A percentile compares a stretch with the other conserved stretches of the same genome.
Conservation (phyloP, 2,797 vertebrate species). For the Argya squamiceps region DNA sequence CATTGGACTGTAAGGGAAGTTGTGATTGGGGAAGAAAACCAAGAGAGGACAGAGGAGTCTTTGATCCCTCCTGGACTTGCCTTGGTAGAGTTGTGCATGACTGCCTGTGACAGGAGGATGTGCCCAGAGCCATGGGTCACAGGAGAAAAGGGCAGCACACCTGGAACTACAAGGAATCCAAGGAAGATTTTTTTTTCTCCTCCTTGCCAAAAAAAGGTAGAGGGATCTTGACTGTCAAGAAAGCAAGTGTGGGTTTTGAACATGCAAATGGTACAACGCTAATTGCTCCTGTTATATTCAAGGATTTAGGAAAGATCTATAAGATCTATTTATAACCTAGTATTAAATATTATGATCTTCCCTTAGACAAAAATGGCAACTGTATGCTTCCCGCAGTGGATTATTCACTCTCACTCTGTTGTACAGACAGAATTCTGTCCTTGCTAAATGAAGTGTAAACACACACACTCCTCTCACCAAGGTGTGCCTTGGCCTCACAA, state of each 20-base stretch:
- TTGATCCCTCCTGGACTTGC: not conserved
- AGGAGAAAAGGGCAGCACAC: not conserved
- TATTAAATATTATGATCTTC: not conserved
- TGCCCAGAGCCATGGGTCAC: not conserved
- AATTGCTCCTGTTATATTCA: not conserved
- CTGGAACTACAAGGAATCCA: not conserved
- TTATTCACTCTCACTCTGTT: not conserved
- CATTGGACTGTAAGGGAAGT: not conserved
- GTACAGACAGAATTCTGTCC: not conserved
- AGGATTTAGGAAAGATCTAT: not conserved
- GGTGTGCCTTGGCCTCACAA: not conserved
- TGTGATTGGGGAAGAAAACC: not conserved
- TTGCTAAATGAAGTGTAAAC: not conserved
- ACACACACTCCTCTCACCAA: not conserved
- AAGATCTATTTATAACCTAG: not conserved
- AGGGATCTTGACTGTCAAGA: not conserved
- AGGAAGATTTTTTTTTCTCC: not conserved
- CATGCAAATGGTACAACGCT: not conserved
- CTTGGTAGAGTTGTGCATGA: not conserved
- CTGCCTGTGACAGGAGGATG: not conserved
- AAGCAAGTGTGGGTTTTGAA: not conserved
- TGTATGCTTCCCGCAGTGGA: not conserved
- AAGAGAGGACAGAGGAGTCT: not conserved
- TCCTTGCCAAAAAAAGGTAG: not conserved
- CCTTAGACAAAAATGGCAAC: not conserved